These are phyloP conservation scores for Leptobrachium ailaonicum DNA, from an alignment of 2,113 vertebrate species.

Conservation along the genomic window DNA sequence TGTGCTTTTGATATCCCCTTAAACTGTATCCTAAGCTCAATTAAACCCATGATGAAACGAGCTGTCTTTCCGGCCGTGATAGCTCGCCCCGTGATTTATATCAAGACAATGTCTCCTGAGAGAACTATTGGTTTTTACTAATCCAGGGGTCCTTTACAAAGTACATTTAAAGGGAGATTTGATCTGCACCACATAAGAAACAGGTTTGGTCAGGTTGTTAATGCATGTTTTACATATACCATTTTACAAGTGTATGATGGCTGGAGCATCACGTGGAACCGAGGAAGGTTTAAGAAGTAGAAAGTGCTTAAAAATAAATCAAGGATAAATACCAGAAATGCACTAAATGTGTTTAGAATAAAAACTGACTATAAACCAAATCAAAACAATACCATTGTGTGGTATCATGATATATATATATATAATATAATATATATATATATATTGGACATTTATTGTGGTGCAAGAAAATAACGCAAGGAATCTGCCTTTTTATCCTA, in stretches of 20 bases:
- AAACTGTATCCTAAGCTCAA: conserved; percentile 22
- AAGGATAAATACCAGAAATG: too few relatives aligned
- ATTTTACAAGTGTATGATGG: neutral
- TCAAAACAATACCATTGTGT: too few relatives aligned
- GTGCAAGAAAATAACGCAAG: too few relatives aligned
- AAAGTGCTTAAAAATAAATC: too few relatives aligned
- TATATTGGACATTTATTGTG: too few relatives aligned
- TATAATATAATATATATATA: too few relatives aligned
- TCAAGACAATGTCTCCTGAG: conserved; percentile 19
- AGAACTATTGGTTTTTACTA: conserved; percentile 22
- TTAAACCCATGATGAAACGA: conserved; percentile 41
- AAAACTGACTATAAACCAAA: too few relatives aligned
- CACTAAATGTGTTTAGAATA: too few relatives aligned
- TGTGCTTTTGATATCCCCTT: neutral
- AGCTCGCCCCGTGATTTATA: conserved; percentile 29
- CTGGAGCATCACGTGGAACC: too few relatives aligned
- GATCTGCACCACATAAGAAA: conserved; percentile 4
- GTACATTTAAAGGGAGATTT: conserved; percentile 7
- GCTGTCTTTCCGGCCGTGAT: conserved; percentile 27
- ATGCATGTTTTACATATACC: neutral
- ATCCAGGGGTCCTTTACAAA: conserved; percentile 10
- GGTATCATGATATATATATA: too few relatives aligned
- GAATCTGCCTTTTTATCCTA: too few relatives aligned
- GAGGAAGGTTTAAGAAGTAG: too few relatives aligned
- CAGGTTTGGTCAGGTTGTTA: neutral